Percentiles rank a stretch among this genome's conserved stretches.
Evolutionary conservation across 2,888 invertebrate genomes (phyloP).

Genomic region (Mystacides longicornis): DNA sequence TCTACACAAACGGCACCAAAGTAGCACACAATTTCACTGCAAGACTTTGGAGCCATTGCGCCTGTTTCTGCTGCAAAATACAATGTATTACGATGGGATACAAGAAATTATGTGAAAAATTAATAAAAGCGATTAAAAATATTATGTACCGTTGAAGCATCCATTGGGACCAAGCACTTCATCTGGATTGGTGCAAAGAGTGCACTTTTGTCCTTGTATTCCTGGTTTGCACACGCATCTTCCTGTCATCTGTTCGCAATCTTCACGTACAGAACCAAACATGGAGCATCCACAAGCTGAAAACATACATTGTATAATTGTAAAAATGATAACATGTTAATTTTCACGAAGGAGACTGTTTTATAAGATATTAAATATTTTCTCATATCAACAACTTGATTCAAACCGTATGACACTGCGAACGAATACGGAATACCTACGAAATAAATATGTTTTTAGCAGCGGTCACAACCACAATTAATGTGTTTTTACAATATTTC

Average conservation of each 20-base stretch:
- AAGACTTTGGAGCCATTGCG: constrained; percentile 56
- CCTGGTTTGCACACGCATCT: constrained; percentile 79
- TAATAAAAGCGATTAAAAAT: not conserved
- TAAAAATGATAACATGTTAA: not conserved
- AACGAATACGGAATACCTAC: too few species aligned
- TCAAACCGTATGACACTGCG: too few species aligned
- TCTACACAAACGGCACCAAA: constrained; percentile 78
- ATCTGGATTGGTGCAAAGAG: constrained; percentile 68
- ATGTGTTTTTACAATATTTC: too few species aligned
- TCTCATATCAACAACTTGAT: too few species aligned
- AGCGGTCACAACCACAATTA: too few species aligned
- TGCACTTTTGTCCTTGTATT: constrained; percentile 83
- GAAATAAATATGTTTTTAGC: too few species aligned
- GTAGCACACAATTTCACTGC: constrained; percentile 70
- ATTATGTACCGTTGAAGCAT: constrained; percentile 42
- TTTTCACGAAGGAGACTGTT: too few species aligned
- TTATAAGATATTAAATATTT: too few species aligned
- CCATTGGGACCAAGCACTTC: constrained; percentile 69
- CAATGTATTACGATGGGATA: not conserved
- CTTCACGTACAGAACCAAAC: constrained; percentile 80
- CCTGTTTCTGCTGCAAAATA: constrained; percentile 54
- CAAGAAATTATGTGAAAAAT: not conserved
- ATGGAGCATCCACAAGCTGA: constrained; percentile 84
- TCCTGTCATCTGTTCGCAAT: constrained; percentile 91
- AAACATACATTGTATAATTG: constrained; percentile 21